Evolutionary conservation across 2,888 invertebrate species (phyloP).

Genomic region (Parnassius orleans): DNA sequence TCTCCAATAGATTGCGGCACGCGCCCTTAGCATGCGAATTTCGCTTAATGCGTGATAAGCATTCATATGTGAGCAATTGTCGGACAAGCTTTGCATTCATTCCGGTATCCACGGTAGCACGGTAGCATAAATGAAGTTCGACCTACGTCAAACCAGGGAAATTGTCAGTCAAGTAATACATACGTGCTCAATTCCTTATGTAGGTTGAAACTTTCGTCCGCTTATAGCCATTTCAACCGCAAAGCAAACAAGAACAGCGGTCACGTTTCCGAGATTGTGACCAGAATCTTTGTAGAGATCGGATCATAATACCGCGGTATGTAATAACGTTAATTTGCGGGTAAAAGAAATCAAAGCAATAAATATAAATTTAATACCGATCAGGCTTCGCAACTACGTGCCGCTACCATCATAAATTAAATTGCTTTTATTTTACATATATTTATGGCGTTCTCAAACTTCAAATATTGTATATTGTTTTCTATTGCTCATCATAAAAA

Average conservation of each 20-base stretch:
- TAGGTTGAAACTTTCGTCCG: constrained; percentile 74
- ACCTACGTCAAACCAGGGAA: constrained; percentile 64
- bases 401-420: neutral
- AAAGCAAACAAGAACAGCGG: constrained; percentile 67
- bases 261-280: constrained; percentile 64
- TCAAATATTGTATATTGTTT: too few relatives aligned
- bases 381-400: neutral
- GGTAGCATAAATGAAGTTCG: constrained; percentile 65
- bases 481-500: too few relatives aligned
- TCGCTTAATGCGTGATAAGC: constrained; percentile 55
- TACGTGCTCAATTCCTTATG: constrained; percentile 60
- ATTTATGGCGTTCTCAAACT: too few relatives aligned
- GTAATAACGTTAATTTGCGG: constrained; percentile 51
- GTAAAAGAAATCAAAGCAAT: constrained; percentile 34
- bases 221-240: constrained; percentile 60
- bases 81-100: constrained; percentile 68
- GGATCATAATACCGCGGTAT: constrained; percentile 48
- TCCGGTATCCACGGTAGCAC: constrained; percentile 55
- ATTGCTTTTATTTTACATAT: too few relatives aligned
- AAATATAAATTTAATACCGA: constrained; percentile 26
- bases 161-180: constrained; percentile 62
- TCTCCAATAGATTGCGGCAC: constrained; percentile 48
- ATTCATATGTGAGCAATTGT: constrained; percentile 45
- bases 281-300: constrained; percentile 42
- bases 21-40: constrained; percentile 56